These are phyloP conservation scores for Caranx ignobilis DNA, from an alignment of 2,113 vertebrate genomes.

Conservation along the genomic window DNA sequence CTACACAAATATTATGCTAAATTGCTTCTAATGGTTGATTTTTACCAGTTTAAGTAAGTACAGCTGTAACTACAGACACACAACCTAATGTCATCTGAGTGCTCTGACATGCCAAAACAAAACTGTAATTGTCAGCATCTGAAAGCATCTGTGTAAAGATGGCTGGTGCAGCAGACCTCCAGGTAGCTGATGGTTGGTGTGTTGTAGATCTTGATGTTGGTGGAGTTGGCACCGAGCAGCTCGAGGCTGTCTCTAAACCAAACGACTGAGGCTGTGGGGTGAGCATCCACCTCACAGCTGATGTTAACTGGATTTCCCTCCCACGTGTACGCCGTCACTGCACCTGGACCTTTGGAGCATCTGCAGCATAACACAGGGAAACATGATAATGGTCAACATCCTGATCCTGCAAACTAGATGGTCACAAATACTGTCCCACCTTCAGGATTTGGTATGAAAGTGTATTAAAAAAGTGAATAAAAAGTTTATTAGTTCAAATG, in stretches of 20 bases:
- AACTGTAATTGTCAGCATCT: neutral
- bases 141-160: neutral
- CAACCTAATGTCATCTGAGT: no score
- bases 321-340: constrained; percentile 92
- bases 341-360: constrained; percentile 93
- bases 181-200: constrained; percentile 88
- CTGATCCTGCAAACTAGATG: no score
- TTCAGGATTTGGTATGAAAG: neutral
- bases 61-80: no score
- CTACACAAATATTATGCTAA: neutral
- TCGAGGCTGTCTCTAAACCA: constrained; percentile 94
- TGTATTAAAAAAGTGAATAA: no score
- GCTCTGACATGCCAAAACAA: no score
- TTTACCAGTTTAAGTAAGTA: neutral
- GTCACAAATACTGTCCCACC: neutral
- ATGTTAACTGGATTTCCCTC: constrained; percentile 97
- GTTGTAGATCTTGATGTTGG: constrained; percentile 94
- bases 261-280: constrained; percentile 90
- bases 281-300: constrained; percentile 94
- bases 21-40: constrained; percentile 1
- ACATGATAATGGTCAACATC: neutral
- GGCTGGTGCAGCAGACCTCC: constrained; percentile 85
- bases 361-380: constrained; percentile 75
- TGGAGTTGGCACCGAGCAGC: constrained; percentile 92
- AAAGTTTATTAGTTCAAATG: no score